Evolutionary conservation across 2,797 vertebrate genomes (phyloP).

Genomic region (Sardinella longiceps): DNA sequence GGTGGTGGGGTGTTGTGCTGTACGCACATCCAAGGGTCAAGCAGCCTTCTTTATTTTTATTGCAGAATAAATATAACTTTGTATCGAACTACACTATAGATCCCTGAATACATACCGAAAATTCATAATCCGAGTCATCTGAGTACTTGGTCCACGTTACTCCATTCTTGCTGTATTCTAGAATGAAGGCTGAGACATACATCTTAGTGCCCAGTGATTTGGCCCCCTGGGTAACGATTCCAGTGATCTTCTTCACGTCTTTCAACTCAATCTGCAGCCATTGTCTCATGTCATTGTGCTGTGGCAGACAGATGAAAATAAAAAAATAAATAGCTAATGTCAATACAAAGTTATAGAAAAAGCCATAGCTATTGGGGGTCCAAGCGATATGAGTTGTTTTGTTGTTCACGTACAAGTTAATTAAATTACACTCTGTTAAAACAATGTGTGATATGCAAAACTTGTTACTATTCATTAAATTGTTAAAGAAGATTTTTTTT

Average conservation of each 20-base stretch:
- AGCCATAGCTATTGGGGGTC: neutral
- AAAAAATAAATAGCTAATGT: neutral
- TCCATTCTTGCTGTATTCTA: slow-evolving; percentile 83
- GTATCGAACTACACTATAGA: neutral
- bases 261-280: slow-evolving; percentile 93
- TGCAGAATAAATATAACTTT: neutral
- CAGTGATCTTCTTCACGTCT: slow-evolving; percentile 87
- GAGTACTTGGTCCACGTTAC: slow-evolving; percentile 81
- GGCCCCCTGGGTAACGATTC: slow-evolving; percentile 88
- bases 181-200: slow-evolving; percentile 81
- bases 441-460: too few species aligned
- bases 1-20: too few species aligned
- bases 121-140: slow-evolving; percentile 66
- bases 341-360: neutral
- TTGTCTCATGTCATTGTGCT: slow-evolving; percentile 83
- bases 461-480: too few species aligned
- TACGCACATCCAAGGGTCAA: too few species aligned
- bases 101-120: slow-evolving; percentile 76
- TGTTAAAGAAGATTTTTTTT: too few species aligned
- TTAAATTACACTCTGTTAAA: too few species aligned
- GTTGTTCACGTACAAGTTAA: too few species aligned
- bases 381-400: neutral
- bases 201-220: slow-evolving; percentile 78
- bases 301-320: slow-evolving; percentile 19
- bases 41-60: neutral